Percentiles rank a stretch among this genome's conserved stretches.
phyloP scores from a whole-genome alignment of 2,797 vertebrate species.

The Adrianichthys oophorus region DNA sequence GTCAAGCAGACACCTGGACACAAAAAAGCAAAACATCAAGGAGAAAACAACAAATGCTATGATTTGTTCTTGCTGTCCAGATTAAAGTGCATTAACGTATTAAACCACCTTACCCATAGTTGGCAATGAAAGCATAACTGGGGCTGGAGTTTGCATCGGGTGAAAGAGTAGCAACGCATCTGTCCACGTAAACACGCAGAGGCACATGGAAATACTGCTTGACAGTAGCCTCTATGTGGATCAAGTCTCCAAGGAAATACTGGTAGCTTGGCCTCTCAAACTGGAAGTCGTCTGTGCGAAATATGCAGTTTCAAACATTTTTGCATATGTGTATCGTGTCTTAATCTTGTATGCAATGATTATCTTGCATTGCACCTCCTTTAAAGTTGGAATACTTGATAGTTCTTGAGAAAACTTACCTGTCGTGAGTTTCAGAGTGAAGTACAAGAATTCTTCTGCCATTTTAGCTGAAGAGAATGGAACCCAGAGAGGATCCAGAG shows the following conservation, averaged over 20 bases:
- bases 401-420: conserved; percentile 48
- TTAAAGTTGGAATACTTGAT: not conserved
- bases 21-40: conserved; percentile 4
- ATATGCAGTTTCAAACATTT: not conserved
- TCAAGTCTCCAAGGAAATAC: conserved; percentile 59
- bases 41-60: not conserved
- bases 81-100: not conserved
- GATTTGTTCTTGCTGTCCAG: not conserved
- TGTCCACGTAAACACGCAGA: conserved; percentile 68
- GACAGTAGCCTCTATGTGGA: conserved; percentile 65
- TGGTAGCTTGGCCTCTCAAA: conserved; percentile 51
- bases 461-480: conserved; percentile 63
- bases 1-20: conserved; percentile 70
- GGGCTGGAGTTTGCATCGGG: conserved; percentile 36
- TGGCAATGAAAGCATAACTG: conserved; percentile 67
- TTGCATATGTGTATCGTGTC: not conserved
- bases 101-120: conserved; percentile 55
- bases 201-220: conserved; percentile 63
- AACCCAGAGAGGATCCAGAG: conserved; percentile 63
- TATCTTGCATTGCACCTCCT: not conserved
- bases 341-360: not conserved
- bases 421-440: conserved; percentile 71
- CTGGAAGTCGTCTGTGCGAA: conserved; percentile 64
- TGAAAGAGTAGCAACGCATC: conserved; percentile 56
- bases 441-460: conserved; percentile 68